Conservation (phyloP, 2,797 vertebrate species). For the Nyctalus aviator region DNA sequence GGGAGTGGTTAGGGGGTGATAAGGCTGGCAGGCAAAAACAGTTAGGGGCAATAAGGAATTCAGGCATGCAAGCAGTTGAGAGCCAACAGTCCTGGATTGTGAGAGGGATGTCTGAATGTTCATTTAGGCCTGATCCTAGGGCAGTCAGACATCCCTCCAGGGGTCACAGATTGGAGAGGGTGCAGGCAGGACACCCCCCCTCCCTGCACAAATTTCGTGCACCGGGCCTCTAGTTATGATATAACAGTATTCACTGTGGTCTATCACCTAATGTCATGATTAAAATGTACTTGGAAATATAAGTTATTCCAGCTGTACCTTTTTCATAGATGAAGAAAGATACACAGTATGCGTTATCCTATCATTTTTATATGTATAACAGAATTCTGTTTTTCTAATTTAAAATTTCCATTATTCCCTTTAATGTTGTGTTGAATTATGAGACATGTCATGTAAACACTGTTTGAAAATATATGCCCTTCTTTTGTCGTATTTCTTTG, state of each 20-base stretch:
- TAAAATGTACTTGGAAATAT: slow-evolving; percentile 21
- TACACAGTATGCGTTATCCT: not conserved
- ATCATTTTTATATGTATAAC: not conserved
- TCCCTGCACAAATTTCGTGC: too few relatives aligned
- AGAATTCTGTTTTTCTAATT: not conserved
- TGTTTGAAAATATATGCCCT: not conserved
- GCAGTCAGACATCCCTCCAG: too few relatives aligned
- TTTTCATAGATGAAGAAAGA: not conserved
- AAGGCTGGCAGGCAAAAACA: too few relatives aligned
- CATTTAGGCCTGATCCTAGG: too few relatives aligned
- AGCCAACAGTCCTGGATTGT: too few relatives aligned
- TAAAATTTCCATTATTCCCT: slow-evolving; percentile 36
- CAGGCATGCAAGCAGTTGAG: too few relatives aligned
- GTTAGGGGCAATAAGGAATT: too few relatives aligned
- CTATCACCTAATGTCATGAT: not conserved
- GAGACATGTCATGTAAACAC: not conserved
- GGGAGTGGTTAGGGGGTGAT: too few relatives aligned
- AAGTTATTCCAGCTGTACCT: not conserved
- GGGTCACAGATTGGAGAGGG: too few relatives aligned
- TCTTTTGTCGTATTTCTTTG: not conserved
- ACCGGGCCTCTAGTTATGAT: not conserved
- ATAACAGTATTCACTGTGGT: not conserved
- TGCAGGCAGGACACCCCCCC: too few relatives aligned
- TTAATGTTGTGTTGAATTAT: not conserved
- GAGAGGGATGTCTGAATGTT: too few relatives aligned